Percentiles rank a stretch among this genome's conserved stretches.
These are phyloP conservation scores for Melinaea marsaeus DNA, from an alignment of 2,888 invertebrate genomes.

Conservation along the genomic window DNA sequence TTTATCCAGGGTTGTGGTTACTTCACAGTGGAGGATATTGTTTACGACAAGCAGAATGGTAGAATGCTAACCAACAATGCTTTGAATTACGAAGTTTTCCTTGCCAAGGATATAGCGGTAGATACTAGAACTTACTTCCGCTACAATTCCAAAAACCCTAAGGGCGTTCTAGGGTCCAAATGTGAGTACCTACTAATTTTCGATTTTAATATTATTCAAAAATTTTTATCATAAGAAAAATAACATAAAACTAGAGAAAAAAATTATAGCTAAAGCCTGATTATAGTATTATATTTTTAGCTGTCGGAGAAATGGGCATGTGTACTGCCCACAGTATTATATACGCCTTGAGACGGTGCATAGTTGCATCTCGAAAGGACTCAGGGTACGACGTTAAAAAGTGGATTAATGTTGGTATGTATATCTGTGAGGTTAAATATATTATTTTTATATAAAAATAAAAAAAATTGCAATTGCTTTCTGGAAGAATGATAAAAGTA, in stretches of 20 bases:
- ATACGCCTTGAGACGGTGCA: constrained; percentile 56
- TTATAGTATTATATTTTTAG: constrained; percentile 40
- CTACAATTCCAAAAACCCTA: constrained; percentile 79
- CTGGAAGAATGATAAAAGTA: too few relatives aligned
- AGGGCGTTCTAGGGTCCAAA: constrained; percentile 83
- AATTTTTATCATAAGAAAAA: too few relatives aligned
- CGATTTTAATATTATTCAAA: background rate
- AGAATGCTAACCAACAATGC: constrained; percentile 82
- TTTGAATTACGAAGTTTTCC: constrained; percentile 83
- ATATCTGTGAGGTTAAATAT: background rate
- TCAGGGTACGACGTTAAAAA: constrained; percentile 52
- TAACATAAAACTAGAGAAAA: too few relatives aligned
- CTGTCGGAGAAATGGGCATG: constrained; percentile 68
- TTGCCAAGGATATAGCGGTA: constrained; percentile 82
- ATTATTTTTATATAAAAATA: too few relatives aligned
- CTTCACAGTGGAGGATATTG: constrained; percentile 82
- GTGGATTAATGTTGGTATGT: constrained; percentile 60
- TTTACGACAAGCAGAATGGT: constrained; percentile 79
- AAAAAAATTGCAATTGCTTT: too few relatives aligned
- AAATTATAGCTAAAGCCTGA: too few relatives aligned
- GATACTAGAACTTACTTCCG: constrained; percentile 80
- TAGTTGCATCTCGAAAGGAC: constrained; percentile 57
- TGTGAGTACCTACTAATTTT: constrained; percentile 52
- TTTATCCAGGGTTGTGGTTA: constrained; percentile 84
- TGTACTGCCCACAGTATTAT: constrained; percentile 55